These are phyloP conservation scores for Planiliza haematocheilus DNA, from an alignment of 2,113 vertebrate genomes.

Conservation along the genomic window DNA sequence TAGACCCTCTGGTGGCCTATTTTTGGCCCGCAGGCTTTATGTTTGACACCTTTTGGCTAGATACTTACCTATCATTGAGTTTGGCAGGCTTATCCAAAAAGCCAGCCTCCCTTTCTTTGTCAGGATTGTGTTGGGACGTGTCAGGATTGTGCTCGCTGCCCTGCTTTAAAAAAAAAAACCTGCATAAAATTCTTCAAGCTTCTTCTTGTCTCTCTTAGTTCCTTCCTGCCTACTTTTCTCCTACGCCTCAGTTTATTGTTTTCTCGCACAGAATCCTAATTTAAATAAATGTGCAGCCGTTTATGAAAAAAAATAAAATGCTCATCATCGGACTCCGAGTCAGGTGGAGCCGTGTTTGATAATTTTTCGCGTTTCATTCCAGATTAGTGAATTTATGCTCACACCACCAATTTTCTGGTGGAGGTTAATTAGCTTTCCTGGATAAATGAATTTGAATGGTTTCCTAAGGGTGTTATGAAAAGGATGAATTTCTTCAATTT, in stretches of 20 bases:
- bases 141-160: neutral
- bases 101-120: neutral
- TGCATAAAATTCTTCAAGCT: neutral
- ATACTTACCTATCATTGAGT: no score
- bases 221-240: neutral
- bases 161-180: constrained; percentile 7
- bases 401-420: constrained; percentile 28
- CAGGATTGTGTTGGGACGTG: constrained; percentile 10
- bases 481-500: constrained; percentile 53
- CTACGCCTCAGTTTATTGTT: constrained; percentile 5
- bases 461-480: constrained; percentile 39
- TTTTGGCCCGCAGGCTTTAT: no score
- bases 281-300: neutral
- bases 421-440: constrained; percentile 63
- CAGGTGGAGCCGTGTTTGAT: constrained; percentile 17
- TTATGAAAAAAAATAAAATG: neutral
- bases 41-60: no score
- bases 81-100: no score
- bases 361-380: constrained; percentile 19
- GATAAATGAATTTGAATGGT: constrained; percentile 52
- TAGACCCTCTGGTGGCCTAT: no score
- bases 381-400: constrained; percentile 30
- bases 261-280: neutral
- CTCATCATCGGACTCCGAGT: constrained; percentile 7
- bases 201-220: neutral